Evolutionary conservation across 37 sponge, comb jelly and placozoan genomes (phyloP).

Genomic region (Aphrocallistes beatrix): DNA sequence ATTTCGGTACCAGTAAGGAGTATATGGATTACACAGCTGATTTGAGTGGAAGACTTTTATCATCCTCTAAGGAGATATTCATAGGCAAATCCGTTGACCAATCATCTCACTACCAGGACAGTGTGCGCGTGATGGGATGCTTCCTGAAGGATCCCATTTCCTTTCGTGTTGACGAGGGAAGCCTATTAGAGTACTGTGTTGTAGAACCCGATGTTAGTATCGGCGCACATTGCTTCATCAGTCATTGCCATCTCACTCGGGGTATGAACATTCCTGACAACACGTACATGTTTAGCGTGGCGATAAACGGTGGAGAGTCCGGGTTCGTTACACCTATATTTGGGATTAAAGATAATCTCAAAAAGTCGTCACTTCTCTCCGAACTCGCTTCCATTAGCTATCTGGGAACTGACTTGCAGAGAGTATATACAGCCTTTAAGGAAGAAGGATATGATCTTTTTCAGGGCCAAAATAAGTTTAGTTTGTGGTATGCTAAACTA

Average conservation of each 20-base stretch:
- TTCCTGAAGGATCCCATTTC: background rate
- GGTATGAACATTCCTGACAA: background rate
- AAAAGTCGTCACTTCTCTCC: background rate
- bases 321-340: background rate
- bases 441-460: background rate
- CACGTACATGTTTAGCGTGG: background rate
- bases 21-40: background rate
- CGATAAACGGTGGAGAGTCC: background rate
- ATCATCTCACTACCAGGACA: background rate
- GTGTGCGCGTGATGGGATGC: background rate
- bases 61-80: background rate
- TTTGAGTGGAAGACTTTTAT: background rate
- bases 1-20: slow-evolving; percentile 17
- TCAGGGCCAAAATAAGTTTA: background rate
- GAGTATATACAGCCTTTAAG: background rate
- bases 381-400: background rate
- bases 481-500: slow-evolving; percentile 43
- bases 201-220: background rate
- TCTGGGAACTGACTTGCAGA: background rate
- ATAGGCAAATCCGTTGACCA: background rate
- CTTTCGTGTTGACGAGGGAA: background rate
- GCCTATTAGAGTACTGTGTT: background rate
- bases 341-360: background rate
- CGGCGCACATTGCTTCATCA: background rate
- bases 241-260: background rate